phyloP scores from a whole-genome alignment of 2,888 invertebrate species.

The Ethmia dodecea region DNA sequence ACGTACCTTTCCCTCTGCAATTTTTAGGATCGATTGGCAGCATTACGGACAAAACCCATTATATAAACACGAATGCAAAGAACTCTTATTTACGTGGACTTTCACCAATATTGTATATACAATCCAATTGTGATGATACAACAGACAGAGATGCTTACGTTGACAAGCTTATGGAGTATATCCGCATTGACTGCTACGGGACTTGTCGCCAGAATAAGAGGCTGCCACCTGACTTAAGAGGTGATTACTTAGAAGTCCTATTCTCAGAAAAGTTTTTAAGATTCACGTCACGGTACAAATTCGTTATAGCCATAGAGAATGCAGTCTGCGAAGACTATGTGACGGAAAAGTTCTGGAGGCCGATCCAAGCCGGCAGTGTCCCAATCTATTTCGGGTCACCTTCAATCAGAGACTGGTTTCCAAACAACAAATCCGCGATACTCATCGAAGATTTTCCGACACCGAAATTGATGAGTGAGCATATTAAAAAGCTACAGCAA shows the following conservation, averaged over 20 bases:
- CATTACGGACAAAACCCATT: slow-evolving; percentile 74
- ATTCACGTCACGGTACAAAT: slow-evolving; percentile 85
- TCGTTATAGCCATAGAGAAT: slow-evolving; percentile 90
- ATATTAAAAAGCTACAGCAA: slow-evolving; percentile 71
- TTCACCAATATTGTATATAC: slow-evolving; percentile 85
- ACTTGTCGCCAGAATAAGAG: slow-evolving; percentile 86
- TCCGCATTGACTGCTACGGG: slow-evolving; percentile 88
- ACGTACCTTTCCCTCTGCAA: slow-evolving; percentile 85
- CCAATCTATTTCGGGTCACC: slow-evolving; percentile 91
- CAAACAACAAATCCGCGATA: slow-evolving; percentile 84
- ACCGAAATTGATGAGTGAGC: slow-evolving; percentile 78
- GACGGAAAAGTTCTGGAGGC: slow-evolving; percentile 92
- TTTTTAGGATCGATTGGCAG: slow-evolving; percentile 70
- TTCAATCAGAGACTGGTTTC: slow-evolving; percentile 85
- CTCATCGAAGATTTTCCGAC: slow-evolving; percentile 81
- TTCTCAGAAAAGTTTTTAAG: slow-evolving; percentile 78
- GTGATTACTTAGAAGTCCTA: slow-evolving; percentile 79
- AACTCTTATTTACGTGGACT: slow-evolving; percentile 69
- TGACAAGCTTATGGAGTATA: slow-evolving; percentile 83
- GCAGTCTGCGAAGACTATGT: slow-evolving; percentile 90
- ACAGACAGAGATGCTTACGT: slow-evolving; percentile 87
- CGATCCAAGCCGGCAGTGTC: slow-evolving; percentile 86
- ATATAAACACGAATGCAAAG: slow-evolving; percentile 74
- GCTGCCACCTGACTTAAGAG: slow-evolving; percentile 80
- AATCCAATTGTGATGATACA: slow-evolving; percentile 89